Evolutionary conservation across 2,888 invertebrate genomes (phyloP).

Genomic region (Mythimna lalbum): DNA sequence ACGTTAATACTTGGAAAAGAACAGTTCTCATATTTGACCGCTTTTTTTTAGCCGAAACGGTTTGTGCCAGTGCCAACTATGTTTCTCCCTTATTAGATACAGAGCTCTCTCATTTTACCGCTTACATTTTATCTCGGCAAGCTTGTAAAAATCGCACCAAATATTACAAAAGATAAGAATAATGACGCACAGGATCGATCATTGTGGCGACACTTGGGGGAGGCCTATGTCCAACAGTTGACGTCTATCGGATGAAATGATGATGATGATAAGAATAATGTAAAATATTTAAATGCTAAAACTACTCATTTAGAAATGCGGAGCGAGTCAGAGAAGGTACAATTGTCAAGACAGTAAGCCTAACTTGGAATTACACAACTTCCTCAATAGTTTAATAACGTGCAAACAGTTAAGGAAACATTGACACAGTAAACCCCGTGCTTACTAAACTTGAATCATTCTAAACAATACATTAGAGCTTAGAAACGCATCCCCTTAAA

Average conservation of each 20-base stretch:
- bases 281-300: conserved; percentile 34
- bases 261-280: no score
- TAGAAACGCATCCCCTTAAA: conserved; percentile 72
- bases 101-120: conserved; percentile 55
- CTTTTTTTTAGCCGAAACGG: conserved; percentile 46
- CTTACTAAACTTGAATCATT: conserved; percentile 10
- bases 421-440: conserved; percentile 1
- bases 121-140: conserved; percentile 43
- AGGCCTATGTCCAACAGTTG: no score
- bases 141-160: conserved; percentile 37
- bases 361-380: conserved; percentile 36
- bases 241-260: no score
- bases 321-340: not conserved
- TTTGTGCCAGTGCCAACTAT: conserved; percentile 46
- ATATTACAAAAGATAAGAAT: conserved; percentile 43
- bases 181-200: no score
- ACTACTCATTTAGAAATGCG: conserved; percentile 16
- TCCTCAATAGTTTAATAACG: conserved; percentile 32
- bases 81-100: conserved; percentile 52
- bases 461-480: not conserved
- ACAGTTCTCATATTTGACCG: conserved; percentile 45
- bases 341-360: conserved; percentile 24
- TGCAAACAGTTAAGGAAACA: conserved; percentile 26
- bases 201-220: no score
- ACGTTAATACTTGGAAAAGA: conserved; percentile 15